Base-by-base conservation (phyloP, 2,113 vertebrate species). In the Corvus hawaiiensis region DNA sequence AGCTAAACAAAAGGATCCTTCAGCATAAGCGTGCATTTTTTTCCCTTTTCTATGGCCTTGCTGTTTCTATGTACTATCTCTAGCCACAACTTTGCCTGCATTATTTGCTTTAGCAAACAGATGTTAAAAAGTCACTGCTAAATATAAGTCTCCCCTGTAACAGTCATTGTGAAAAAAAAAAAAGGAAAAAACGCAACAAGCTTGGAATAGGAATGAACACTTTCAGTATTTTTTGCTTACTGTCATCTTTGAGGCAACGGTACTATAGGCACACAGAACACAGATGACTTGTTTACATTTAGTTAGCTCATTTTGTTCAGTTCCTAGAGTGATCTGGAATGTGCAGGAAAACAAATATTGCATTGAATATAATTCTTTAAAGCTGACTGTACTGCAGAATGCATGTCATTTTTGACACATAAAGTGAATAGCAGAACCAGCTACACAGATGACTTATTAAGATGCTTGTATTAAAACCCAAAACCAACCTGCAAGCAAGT, bases 1-100 rank as follows among this genome's bases (percentile, higher is more conserved):
- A 59, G 92, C 92, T 84, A 72, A 98, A 98, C 98, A 98, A 98
- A 98, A 97, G 97, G 94, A 97, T 97, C 93, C 94, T 98, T 98
- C 97, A 98, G 89, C 89, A 95, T 96, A 96, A 94, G 78, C 27
- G 10, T 83, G 94, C 84, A 55, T 84, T 94, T 91, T 32, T 7
- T 0, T 1, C 13, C 39, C 39, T 72, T 92, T 89, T 96, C 95
- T 93, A 93, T 94, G 62, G 87, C 72, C 48, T 94, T 90, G 92
- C 83, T 94, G 82, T 94, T 86, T 93, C 89, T 96, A 43, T 85
- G 89, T 48, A 58, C 71, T 93, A 91, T 90, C 90, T 96, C 64
- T 74, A 93, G 64, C 56, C 55, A 95, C 79, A 92, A 90, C 84
- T 94, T 95, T 89, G 86, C 71, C 61, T 93, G 62, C 85, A 56